phyloP scores from a whole-genome alignment of 2,888 invertebrate species.

The Apamea epomidion region DNA sequence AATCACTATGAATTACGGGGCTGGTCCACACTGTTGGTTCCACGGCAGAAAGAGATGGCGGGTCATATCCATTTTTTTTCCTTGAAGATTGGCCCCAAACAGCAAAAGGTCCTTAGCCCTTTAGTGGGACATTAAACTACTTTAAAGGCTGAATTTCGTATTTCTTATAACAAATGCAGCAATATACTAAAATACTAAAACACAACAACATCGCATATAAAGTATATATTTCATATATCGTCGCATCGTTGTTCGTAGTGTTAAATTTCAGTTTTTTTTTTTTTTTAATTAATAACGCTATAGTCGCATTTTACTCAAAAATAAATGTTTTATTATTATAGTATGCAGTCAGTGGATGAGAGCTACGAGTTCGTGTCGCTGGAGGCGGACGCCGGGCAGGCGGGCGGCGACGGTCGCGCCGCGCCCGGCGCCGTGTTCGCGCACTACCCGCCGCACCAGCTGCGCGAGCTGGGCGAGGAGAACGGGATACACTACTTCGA shows the following conservation, averaged over 20 bases:
- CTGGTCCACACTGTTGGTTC: too few species aligned
- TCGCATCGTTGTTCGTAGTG: neutral
- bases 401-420: conserved; percentile 78
- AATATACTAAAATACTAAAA: too few species aligned
- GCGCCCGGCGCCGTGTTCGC: conserved; percentile 73
- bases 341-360: conserved; percentile 90
- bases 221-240: neutral
- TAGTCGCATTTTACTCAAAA: neutral
- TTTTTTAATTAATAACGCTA: neutral
- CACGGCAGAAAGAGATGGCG: neutral
- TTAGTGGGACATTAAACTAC: neutral
- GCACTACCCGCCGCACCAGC: conserved; percentile 92
- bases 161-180: neutral
- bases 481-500: conserved; percentile 97
- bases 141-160: neutral
- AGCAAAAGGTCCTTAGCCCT: neutral
- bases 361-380: conserved; percentile 88
- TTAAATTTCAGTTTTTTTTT: neutral
- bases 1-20: neutral
- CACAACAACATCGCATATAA: neutral
- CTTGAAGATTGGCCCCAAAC: neutral
- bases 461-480: conserved; percentile 94
- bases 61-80: neutral
- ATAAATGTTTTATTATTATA: neutral
- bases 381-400: conserved; percentile 81